Conservation (phyloP, 2,888 invertebrate species). For the Polymixis lichenea region DNA sequence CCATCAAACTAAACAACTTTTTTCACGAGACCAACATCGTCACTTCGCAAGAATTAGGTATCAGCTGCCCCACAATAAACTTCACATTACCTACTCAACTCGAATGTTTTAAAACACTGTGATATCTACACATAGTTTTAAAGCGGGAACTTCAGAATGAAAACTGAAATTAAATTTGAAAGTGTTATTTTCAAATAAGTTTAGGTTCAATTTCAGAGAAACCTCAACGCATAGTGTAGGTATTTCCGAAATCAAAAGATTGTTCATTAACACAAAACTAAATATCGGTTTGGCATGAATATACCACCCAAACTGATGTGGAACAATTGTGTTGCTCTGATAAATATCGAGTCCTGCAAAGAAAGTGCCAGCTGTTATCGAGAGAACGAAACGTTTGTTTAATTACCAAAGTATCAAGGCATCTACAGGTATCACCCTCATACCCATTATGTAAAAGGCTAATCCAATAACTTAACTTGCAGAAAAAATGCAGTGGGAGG, state of each 20-base stretch:
- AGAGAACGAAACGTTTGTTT: not conserved
- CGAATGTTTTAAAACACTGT: no score
- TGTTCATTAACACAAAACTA: not conserved
- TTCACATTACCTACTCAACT: no score
- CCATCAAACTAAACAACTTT: no score
- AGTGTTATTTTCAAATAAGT: no score
- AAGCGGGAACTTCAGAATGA: not conserved
- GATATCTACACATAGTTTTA: no score
- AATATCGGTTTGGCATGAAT: not conserved
- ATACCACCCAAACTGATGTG: not conserved
- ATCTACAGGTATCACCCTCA: not conserved
- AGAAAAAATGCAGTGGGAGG: slow-evolving; percentile 16
- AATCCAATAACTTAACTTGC: slow-evolving; percentile 31
- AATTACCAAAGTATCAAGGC: not conserved
- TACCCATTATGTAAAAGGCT: not conserved
- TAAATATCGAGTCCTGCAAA: not conserved
- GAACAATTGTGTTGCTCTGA: not conserved
- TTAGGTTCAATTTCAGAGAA: no score
- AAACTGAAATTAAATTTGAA: not conserved
- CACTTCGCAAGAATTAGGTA: no score
- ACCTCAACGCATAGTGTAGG: not conserved
- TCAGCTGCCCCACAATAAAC: no score
- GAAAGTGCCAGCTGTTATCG: not conserved
- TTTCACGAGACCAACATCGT: no score
- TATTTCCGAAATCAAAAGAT: not conserved